phyloP scores from a whole-genome alignment of 2,113 vertebrate genomes.

The Asarcornis scutulata region DNA sequence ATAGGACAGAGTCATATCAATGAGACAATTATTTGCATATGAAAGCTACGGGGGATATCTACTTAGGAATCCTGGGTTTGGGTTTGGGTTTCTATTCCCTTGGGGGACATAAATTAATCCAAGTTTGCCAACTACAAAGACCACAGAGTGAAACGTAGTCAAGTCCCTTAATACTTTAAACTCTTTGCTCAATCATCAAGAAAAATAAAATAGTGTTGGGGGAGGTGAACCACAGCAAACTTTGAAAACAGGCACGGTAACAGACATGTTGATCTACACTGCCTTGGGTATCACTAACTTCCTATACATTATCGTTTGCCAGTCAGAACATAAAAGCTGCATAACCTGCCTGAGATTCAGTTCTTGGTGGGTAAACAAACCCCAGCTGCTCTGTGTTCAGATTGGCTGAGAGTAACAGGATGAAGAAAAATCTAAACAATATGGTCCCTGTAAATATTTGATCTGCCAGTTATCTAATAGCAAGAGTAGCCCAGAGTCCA shows the following conservation, averaged over 20 bases:
- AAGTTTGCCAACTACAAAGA: slow-evolving; percentile 7
- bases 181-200: neutral
- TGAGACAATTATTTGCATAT: slow-evolving; percentile 37
- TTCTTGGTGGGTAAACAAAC: slow-evolving; percentile 52
- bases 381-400: slow-evolving; percentile 57
- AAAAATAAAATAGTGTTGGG: neutral
- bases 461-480: slow-evolving; percentile 67
- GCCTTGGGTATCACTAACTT: neutral
- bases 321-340: slow-evolving; percentile 28
- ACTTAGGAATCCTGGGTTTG: neutral
- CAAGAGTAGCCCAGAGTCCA: slow-evolving; percentile 52
- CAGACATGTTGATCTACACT: neutral
- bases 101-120: neutral
- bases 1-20: neutral
- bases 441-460: slow-evolving; percentile 74
- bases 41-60: neutral
- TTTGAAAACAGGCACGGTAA: neutral
- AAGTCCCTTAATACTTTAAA: slow-evolving; percentile 28
- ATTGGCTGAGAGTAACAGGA: slow-evolving; percentile 55
- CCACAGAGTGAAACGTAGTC: neutral
- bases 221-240: neutral
- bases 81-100: neutral
- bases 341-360: slow-evolving; percentile 51
- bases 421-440: slow-evolving; percentile 71
- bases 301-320: slow-evolving; percentile 1